Evolutionary conservation across 2,888 invertebrate genomes (phyloP).

Genomic region (Amphipoea lucens): DNA sequence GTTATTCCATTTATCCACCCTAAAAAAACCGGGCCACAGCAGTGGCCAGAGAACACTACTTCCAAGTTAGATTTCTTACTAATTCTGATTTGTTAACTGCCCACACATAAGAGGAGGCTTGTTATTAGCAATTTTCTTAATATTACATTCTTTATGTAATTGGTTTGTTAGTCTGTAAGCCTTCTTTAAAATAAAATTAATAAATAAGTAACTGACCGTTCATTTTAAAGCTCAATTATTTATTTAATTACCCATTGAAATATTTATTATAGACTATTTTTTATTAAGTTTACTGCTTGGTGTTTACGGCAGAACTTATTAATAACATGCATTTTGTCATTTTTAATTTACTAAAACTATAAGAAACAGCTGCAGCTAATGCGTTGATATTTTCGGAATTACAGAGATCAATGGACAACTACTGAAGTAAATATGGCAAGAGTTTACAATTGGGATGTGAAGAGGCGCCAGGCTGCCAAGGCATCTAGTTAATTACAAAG

Average conservation of each 20-base stretch:
- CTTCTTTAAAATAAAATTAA: too few relatives aligned
- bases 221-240: background rate
- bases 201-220: background rate
- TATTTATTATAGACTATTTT: background rate
- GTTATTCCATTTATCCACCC: too few relatives aligned
- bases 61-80: background rate
- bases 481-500: conserved; percentile 75
- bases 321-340: background rate
- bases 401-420: conserved; percentile 98
- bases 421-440: conserved; percentile 99
- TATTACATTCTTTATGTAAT: too few relatives aligned
- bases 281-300: background rate
- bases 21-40: too few relatives aligned
- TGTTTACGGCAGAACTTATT: background rate
- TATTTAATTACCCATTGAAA: background rate
- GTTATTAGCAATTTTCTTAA: too few relatives aligned
- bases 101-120: too few relatives aligned
- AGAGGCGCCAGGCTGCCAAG: conserved; percentile 95
- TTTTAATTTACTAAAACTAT: background rate
- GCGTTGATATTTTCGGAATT: conserved; percentile 67
- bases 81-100: background rate
- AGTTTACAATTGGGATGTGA: conserved; percentile 99
- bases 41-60: background rate
- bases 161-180: too few relatives aligned
- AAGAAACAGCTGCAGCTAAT: background rate